Evolutionary conservation across 2,888 invertebrate species (phyloP).

Genomic region (Schizaphis graminum): DNA sequence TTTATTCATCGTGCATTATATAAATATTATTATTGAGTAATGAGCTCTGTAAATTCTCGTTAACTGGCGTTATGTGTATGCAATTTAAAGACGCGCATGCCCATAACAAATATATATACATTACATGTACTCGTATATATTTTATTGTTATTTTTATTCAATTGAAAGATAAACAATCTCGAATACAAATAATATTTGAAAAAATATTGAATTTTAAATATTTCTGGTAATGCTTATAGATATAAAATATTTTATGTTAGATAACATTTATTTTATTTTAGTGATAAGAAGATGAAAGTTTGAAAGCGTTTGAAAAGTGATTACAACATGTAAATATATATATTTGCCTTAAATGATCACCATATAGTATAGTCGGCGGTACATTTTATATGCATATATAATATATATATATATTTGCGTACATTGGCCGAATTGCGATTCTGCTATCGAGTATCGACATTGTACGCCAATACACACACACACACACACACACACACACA

Average conservation of each 20-base stretch:
- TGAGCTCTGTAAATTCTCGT: not conserved
- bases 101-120: not conserved
- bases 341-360: not conserved
- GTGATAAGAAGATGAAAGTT: slow-evolving; percentile 45
- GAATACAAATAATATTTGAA: not conserved
- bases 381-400: not conserved
- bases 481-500: not conserved
- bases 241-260: not conserved
- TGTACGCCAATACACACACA: not conserved
- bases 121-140: not conserved
- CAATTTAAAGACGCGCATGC: slow-evolving; percentile 59
- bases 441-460: slow-evolving; percentile 20
- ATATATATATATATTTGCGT: not conserved
- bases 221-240: not conserved
- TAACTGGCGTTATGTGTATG: slow-evolving; percentile 60
- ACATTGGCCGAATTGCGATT: slow-evolving; percentile 35
- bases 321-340: not conserved
- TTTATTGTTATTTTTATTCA: not conserved
- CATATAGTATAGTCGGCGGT: not conserved
- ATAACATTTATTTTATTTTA: not conserved
- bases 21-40: not conserved
- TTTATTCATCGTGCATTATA: not conserved
- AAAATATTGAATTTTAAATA: not conserved
- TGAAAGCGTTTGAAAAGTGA: slow-evolving; percentile 41
- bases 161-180: not conserved